Evolutionary conservation across 1,140 invertebrate species (phyloP), one percentile per base, ranked within the genome.

Genomic region (Cydia amplana): DNA sequence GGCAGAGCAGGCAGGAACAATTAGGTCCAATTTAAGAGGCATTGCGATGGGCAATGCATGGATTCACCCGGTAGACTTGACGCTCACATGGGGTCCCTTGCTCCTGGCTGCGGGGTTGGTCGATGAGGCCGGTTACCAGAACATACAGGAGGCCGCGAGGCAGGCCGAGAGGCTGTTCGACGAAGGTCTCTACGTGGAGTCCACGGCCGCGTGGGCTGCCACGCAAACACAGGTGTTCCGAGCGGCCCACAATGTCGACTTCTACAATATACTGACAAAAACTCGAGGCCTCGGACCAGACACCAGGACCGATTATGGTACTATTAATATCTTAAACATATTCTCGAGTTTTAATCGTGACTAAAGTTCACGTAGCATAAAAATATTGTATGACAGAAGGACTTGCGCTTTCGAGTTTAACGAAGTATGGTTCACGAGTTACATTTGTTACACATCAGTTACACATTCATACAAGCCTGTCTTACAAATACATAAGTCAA

Each of bases 21-120:
- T 98, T 1, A 92, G 93, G 25, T 95, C 95, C 60, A 97, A 97
- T 78, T 94, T 98, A 55, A 94, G 94, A 78, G 97, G 97, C 1
- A 94, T 98, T 12, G 96, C 95, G 0, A 93, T 98, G 84, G 97
- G 97, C 2, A 97, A 98, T 88, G 95, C 97, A 0, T 98, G 97
- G 97, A 97, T 98, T 72, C 96, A 95, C 18, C 97, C 97, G 0
- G 94, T 97, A 63, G 96, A 98, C 84, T 96, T 96, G 18, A 95
- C 96, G 0, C 87, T 96, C 65, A 96, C 95, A 4, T 98, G 97
- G 97, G 97, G 94, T 2, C 96, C 96, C 0, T 91, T 98, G 18
- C 94, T 96, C 12, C 84, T 95, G 10, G 95, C 95, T 76, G 91
- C 91, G 83, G 95, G 95, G 16, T 93, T 96, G 75, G 92, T 96